Percentiles rank a stretch among this genome's conserved stretches.
Conservation (phyloP, 2,113 vertebrate genomes). For the Bostrychus sinensis region DNA sequence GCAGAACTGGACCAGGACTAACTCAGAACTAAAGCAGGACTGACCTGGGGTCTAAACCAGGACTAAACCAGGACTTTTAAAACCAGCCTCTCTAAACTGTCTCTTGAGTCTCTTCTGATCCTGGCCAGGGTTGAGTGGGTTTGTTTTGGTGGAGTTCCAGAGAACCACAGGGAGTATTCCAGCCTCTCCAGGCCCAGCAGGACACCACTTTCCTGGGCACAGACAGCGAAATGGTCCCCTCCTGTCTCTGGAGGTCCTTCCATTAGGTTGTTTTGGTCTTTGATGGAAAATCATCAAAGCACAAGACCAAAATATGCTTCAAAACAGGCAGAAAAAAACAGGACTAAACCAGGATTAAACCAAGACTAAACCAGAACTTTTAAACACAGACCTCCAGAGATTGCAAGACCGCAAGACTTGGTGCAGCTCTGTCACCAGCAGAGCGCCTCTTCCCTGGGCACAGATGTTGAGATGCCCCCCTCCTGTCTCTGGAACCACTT, state of each 20-base stretch:
- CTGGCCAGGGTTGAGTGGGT: constrained; percentile 3
- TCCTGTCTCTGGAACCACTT: neutral
- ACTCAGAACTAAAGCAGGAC: neutral
- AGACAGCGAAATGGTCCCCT: constrained; percentile 3
- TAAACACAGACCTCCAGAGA: no score
- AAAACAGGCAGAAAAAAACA: neutral
- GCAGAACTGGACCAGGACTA: neutral
- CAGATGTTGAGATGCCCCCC: neutral
- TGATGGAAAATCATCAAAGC: neutral
- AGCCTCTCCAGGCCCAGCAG: constrained; percentile 49
- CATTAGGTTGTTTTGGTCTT: neutral
- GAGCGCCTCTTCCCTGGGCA: neutral
- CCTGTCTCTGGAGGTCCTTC: constrained; percentile 35
- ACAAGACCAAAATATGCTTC: no score
- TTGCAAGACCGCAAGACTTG: no score
- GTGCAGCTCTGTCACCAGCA: no score
- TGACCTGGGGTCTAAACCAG: no score
- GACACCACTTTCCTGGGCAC: constrained; percentile 34
- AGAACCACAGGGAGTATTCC: constrained; percentile 36
- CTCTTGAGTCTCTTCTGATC: neutral
- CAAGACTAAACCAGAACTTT: neutral
- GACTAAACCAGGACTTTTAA: no score
- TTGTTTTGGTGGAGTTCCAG: constrained; percentile 46
- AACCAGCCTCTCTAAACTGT: neutral
- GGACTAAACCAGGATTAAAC: neutral